phyloP scores from a whole-genome alignment of 2,113 vertebrate genomes.

The Clarias macrocephalus region DNA sequence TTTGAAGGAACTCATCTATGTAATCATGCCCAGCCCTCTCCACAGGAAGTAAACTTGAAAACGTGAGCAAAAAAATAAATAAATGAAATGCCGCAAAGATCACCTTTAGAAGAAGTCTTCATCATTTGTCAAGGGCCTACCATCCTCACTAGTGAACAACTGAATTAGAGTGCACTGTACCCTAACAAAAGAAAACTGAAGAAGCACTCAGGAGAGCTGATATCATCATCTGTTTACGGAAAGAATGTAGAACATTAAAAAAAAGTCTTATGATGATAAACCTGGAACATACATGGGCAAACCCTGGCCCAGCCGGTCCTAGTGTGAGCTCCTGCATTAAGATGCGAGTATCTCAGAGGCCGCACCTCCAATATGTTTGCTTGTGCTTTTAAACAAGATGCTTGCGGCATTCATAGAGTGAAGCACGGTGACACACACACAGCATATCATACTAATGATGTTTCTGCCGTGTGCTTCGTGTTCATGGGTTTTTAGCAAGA shows the following conservation, averaged over 20 bases:
- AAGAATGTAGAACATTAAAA: neutral
- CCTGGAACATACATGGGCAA: neutral
- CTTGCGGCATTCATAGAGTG: neutral
- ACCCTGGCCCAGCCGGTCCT: neutral
- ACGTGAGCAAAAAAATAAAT: neutral
- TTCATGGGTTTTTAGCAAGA: neutral
- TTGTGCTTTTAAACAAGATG: neutral
- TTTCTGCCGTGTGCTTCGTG: neutral
- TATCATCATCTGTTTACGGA: neutral
- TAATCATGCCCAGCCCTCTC: conserved; percentile 31
- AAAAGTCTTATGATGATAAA: neutral
- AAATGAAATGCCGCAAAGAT: neutral
- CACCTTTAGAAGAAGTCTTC: conserved; percentile 6
- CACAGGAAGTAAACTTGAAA: conserved; percentile 38
- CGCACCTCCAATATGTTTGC: neutral
- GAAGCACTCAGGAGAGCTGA: neutral
- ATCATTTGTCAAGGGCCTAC: conserved; percentile 25
- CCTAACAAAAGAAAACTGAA: neutral
- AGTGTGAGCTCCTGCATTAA: neutral
- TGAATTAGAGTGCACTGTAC: neutral
- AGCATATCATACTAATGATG: neutral
- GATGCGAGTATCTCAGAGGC: neutral
- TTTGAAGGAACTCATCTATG: conserved; percentile 36
- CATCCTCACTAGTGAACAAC: neutral
- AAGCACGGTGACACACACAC: neutral